These are phyloP conservation scores for Aphidius ervi DNA, from an alignment of 1,140 invertebrate genomes.

Conservation along the genomic window DNA sequence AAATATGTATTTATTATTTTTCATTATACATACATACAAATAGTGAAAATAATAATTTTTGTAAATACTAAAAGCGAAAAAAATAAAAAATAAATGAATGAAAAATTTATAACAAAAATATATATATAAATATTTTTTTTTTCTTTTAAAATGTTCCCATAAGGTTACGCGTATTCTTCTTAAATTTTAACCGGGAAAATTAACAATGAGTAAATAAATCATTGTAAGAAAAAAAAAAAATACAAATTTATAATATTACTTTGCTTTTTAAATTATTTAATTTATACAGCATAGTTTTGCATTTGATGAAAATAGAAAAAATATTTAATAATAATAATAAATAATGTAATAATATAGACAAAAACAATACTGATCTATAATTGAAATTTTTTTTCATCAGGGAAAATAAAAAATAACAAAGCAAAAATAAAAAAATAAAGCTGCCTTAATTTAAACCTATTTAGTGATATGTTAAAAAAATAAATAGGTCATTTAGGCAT, in stretches of 20 bases:
- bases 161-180: slow-evolving; percentile 28
- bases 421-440: slow-evolving; percentile 6
- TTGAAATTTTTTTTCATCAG: not conserved
- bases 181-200: slow-evolving; percentile 26
- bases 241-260: not conserved
- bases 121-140: slow-evolving; percentile 9
- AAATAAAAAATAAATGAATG: no score
- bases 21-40: no score
- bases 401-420: slow-evolving; percentile 8
- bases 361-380: not conserved
- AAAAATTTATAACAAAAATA: slow-evolving; percentile 5
- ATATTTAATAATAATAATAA: not conserved
- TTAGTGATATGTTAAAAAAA: slow-evolving; percentile 21
- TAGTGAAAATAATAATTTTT: no score
- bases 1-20: no score
- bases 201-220: slow-evolving; percentile 2
- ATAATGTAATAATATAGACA: not conserved
- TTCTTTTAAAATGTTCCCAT: slow-evolving; percentile 13
- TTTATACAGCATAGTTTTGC: not conserved
- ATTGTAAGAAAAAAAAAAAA: slow-evolving; percentile 1
- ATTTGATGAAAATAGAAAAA: not conserved
- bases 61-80: not conserved
- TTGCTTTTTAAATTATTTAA: slow-evolving; percentile 14
- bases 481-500: slow-evolving; percentile 22
- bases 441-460: slow-evolving; percentile 22